Evolutionary conservation across 2,888 invertebrate genomes (phyloP), one percentile per base, ranked within the genome.

Genomic region (Xylophagus ater): DNA sequence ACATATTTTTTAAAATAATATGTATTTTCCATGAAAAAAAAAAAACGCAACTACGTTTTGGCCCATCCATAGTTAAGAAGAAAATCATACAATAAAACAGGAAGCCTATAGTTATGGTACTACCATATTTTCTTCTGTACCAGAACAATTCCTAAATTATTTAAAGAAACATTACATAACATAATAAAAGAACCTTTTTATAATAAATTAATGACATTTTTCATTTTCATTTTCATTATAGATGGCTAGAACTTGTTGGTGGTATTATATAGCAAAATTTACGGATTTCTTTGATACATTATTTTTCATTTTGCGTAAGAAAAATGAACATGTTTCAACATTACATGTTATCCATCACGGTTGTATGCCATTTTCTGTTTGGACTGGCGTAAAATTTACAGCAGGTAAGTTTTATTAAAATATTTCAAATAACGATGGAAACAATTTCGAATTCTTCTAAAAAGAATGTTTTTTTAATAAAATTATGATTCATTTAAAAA

Each of bases 191-290:
- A n/a, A n/a, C n/a, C n/a, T n/a, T n/a, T n/a, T n/a, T n/a, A n/a
- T n/a, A n/a, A n/a, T n/a, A n/a, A n/a, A n/a, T n/a, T n/a, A n/a
- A n/a, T n/a, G n/a, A n/a, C n/a, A n/a, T 17, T 29, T 7, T 29
- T 17, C 29, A 29, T 14, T 29, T 13, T 5, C 14, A 13, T 29
- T 53, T 53, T 43, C 43, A 48, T 57, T 67, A 30, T 64, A 86
- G 85, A 92, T 94, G 88, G 88, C 85, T 37, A 74, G 76, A 54
- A 85, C 86, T 28, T 90, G 90, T 66, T 94, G 92, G 90, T 89
- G 88, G 89, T 94, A 93, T 67, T 93, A 88, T 71, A 81, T 94
- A 67, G 88, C 92, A 57, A 96, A 94, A 69, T 93, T 93, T 68
- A 88, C 92, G 53, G 94, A 96, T 68, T 89, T 94, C 66, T 80